Conservation (phyloP, 1,140 invertebrate genomes). For the Penaeus vannamei region DNA sequence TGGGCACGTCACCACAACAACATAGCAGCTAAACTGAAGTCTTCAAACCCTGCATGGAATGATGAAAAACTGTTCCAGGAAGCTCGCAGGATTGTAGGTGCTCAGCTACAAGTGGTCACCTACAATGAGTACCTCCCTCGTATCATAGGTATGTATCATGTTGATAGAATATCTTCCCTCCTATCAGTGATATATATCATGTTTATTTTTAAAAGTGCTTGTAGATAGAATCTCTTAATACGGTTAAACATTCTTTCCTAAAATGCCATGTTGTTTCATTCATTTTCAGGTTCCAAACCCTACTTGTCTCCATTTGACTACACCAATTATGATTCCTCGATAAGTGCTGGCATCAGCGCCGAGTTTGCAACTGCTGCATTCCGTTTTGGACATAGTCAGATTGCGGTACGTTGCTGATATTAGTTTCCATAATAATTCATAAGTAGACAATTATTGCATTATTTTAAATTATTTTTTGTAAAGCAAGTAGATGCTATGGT, state of each 20-base stretch:
- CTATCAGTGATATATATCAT: constrained; percentile 77
- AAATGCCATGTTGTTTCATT: no score
- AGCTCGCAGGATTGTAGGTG: constrained; percentile 28
- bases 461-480: no score
- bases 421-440: no score
- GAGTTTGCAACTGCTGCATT: constrained; percentile 87
- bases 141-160: constrained; percentile 77
- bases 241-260: no score
- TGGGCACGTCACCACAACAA: constrained; percentile 72
- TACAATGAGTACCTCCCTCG: constrained; percentile 67
- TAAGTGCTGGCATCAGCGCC: constrained; percentile 86
- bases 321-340: constrained; percentile 74
- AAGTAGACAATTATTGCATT: no score
- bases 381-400: constrained; percentile 17
- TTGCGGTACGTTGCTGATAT: not conserved
- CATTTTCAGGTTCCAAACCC: not conserved
- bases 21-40: constrained; percentile 66
- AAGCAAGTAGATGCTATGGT: no score
- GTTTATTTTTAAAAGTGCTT: no score
- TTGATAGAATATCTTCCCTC: not conserved
- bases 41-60: constrained; percentile 73
- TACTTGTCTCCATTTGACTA: not conserved
- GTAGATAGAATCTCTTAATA: no score
- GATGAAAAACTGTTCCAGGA: constrained; percentile 71
- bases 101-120: constrained; percentile 62